phyloP scores from a whole-genome alignment of 2,888 invertebrate species.

The Sarcophaga variegata region DNA sequence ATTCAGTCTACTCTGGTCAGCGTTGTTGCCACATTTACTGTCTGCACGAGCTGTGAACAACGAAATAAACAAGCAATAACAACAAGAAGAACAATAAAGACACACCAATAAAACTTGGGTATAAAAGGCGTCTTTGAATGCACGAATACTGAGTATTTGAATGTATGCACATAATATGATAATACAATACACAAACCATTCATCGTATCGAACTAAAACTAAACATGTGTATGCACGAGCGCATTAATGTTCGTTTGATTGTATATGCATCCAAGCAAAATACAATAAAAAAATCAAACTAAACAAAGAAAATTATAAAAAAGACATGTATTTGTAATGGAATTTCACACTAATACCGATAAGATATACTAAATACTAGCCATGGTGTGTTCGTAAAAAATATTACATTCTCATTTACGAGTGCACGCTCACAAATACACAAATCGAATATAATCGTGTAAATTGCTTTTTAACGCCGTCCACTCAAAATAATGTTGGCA shows the following conservation, averaged over 20 bases:
- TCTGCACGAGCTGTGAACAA: constrained; percentile 61
- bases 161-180: constrained; percentile 7
- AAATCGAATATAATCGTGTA: constrained; percentile 27
- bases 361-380: constrained; percentile 56
- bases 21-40: constrained; percentile 85
- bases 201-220: constrained; percentile 42
- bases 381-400: constrained; percentile 43
- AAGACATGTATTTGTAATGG: constrained; percentile 59
- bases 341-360: constrained; percentile 67
- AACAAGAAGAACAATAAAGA: constrained; percentile 6
- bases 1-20: constrained; percentile 94
- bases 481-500: constrained; percentile 37
- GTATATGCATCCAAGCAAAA: constrained; percentile 53
- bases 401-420: constrained; percentile 36
- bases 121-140: constrained; percentile 47
- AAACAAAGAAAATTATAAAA: constrained; percentile 55
- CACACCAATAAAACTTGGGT: constrained; percentile 25
- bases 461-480: constrained; percentile 63
- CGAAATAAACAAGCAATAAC: constrained; percentile 28
- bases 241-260: constrained; percentile 22
- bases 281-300: constrained; percentile 36
- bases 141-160: constrained; percentile 31
- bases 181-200: constrained; percentile 37
- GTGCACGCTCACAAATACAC: not conserved
- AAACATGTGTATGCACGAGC: constrained; percentile 14